Percentiles rank a stretch among this genome's conserved stretches.
phyloP scores from a whole-genome alignment of 2,797 vertebrate genomes.

The Alauda arvensis region DNA sequence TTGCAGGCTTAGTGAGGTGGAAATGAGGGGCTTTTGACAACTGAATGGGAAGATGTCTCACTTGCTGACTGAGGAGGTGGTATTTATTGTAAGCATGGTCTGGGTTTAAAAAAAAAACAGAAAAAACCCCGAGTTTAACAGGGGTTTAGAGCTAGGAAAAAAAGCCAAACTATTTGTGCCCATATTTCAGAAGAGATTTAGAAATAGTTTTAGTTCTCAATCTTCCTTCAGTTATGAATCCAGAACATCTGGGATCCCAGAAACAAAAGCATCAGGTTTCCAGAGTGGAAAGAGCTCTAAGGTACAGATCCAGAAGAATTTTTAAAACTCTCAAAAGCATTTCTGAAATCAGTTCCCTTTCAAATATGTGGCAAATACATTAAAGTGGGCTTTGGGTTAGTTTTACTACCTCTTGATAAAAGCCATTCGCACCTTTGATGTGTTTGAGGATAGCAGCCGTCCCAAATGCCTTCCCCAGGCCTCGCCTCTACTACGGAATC shows the following conservation, averaged over 20 bases:
- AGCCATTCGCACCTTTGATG: slow-evolving; percentile 52
- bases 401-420: slow-evolving; percentile 53
- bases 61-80: neutral
- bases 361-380: slow-evolving; percentile 45
- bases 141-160: neutral
- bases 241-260: slow-evolving; percentile 28
- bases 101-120: neutral
- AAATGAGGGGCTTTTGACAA: slow-evolving; percentile 2
- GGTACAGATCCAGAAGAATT: slow-evolving; percentile 26
- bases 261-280: slow-evolving; percentile 43
- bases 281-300: neutral
- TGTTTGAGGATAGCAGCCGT: slow-evolving; percentile 36
- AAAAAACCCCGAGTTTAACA: too few relatives aligned
- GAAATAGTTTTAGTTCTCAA: neutral
- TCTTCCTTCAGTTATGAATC: neutral
- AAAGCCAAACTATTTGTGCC: neutral
- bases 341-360: slow-evolving; percentile 43
- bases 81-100: neutral
- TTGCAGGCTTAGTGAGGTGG: neutral
- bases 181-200: neutral
- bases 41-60: neutral
- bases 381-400: slow-evolving; percentile 41
- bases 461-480: slow-evolving; percentile 40
- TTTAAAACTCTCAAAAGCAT: slow-evolving; percentile 35
- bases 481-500: neutral